Conservation (phyloP, 2,888 invertebrate species). For the Gastracanthus pulcherrimus region DNA sequence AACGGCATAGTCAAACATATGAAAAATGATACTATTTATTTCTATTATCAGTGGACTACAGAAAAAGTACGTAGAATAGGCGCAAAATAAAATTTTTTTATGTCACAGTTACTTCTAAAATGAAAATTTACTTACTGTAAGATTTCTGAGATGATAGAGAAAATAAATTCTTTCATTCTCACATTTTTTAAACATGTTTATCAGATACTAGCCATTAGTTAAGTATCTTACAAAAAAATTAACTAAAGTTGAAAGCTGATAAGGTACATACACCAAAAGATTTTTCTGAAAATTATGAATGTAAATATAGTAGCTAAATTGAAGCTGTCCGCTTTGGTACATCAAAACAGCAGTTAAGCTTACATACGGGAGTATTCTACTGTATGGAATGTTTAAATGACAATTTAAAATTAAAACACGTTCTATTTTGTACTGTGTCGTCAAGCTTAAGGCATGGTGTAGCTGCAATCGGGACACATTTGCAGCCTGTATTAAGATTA, state of each 20-base stretch:
- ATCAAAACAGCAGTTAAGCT: conserved; percentile 28
- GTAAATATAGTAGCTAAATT: conserved; percentile 28
- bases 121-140: conserved; percentile 45
- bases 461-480: conserved; percentile 27
- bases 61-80: background rate
- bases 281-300: conserved; percentile 41
- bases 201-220: conserved; percentile 38
- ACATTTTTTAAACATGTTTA: conserved; percentile 30
- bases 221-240: conserved; percentile 2
- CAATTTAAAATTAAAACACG: background rate
- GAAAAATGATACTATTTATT: conserved; percentile 25
- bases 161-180: conserved; percentile 23
- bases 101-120: conserved; percentile 46
- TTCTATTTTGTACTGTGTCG: conserved; percentile 35
- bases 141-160: conserved; percentile 36
- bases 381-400: background rate
- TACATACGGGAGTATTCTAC: conserved; percentile 36
- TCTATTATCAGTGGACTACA: conserved; percentile 44
- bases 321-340: conserved; percentile 41
- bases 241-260: conserved; percentile 25
- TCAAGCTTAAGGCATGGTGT: conserved; percentile 38
- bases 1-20: conserved; percentile 14
- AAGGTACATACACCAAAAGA: conserved; percentile 37
- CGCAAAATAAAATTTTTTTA: conserved; percentile 34
- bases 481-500: conserved; percentile 14